Evolutionary conservation across 1,140 invertebrate species (phyloP), one percentile per base, ranked within the genome.

Genomic region (Nautilus pompilius): DNA sequence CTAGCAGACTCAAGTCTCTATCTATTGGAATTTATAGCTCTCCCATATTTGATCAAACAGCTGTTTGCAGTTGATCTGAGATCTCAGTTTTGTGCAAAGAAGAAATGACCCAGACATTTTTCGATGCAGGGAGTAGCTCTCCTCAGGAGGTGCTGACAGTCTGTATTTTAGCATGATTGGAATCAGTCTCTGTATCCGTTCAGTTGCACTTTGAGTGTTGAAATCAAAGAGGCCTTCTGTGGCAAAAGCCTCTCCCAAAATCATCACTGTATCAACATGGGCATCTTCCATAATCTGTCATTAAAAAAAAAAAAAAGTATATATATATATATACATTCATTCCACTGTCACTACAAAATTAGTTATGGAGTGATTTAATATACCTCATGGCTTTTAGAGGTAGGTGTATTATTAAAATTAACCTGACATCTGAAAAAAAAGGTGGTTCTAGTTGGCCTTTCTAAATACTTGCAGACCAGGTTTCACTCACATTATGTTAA

Each of bases 41-140:
- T 68, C 62, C 72, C 69, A 80, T 8, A 79, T 66, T 30, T 75
- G 49, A 26, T 91, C 87, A 84, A 98, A 99, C 80, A 98, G 88
- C 53, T 88, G 85, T 36, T 90, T 87, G 81, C 96, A 98, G 66
- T 91, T 88, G 63, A 99, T 88, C 73, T 88, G 88, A 3, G 93
- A 89, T 76, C 91, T 88, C 8, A 99, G 84, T 80, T 98, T 97
- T 0, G 93, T 87, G 78, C 95, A 99, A 0, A 99, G 83, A 32
- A 99, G 83, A 85, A 99, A 99, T 5, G 97, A 89, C 0, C 98
- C 98, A 0, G 98, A 97, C 62, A 99, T 87, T 86, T 99, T 99
- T 60, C 98, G 86, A 80, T 99, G 97, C 2, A 99, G 85, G 0
- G 96, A 99, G 83, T 99, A 99, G 66, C 96, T 95, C 85, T 99